A percentile compares a stretch with the other conserved stretches of the same genome.
Evolutionary conservation across 2,888 invertebrate genomes (phyloP).

Genomic region (Girardia tigrina): DNA sequence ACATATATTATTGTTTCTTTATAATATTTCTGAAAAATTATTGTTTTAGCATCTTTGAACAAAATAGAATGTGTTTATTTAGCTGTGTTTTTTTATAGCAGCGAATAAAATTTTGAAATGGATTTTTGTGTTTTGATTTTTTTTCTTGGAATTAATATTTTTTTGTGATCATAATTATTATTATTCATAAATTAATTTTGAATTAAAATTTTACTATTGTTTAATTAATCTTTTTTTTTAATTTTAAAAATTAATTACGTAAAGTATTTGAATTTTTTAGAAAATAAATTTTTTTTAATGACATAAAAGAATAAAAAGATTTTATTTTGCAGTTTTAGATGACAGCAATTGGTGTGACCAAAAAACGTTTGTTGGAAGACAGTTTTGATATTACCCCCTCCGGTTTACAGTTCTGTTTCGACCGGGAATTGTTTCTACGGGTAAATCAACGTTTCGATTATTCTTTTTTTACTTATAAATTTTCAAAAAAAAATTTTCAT

Average conservation of each 20-base stretch:
- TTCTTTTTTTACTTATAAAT: neutral
- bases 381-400: slow-evolving; percentile 32
- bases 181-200: too few species aligned
- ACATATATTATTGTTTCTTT: neutral
- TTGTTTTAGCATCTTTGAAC: neutral
- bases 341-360: neutral
- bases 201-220: too few species aligned
- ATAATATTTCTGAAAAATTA: slow-evolving; percentile 15
- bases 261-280: neutral
- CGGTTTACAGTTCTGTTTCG: slow-evolving; percentile 31
- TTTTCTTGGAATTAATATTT: too few species aligned
- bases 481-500: too few species aligned
- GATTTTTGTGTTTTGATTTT: neutral
- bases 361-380: slow-evolving; percentile 31
- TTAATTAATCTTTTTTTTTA: neutral
- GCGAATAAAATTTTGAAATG: slow-evolving; percentile 14
- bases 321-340: neutral
- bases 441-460: neutral
- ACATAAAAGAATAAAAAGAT: neutral
- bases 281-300: neutral
- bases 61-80: slow-evolving; percentile 20
- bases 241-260: neutral
- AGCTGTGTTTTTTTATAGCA: neutral
- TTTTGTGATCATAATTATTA: too few species aligned
- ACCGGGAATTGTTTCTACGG: slow-evolving; percentile 31